Evolutionary conservation across 1,140 invertebrate genomes (phyloP).

Genomic region (Drosophila nigrodunni): DNA sequence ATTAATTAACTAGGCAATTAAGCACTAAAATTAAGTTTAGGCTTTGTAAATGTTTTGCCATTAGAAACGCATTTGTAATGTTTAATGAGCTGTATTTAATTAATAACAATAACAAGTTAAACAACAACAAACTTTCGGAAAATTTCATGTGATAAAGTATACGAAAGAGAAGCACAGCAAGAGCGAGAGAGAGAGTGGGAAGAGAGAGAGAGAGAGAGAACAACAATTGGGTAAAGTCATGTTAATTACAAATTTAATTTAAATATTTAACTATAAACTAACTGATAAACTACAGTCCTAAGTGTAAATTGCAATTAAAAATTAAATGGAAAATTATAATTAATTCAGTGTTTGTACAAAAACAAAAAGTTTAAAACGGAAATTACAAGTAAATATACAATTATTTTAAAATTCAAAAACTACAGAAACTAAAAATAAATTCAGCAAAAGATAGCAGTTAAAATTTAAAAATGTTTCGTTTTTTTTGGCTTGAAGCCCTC

Average conservation of each 20-base stretch:
- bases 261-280: constrained; percentile 29
- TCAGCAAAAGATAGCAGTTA: constrained; percentile 51
- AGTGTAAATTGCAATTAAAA: constrained; percentile 41
- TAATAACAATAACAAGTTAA: constrained; percentile 8
- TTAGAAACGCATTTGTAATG: constrained; percentile 71
- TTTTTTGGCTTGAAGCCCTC: constrained; percentile 47
- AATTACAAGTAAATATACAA: constrained; percentile 33
- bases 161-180: constrained; percentile 45
- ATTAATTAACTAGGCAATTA: background rate
- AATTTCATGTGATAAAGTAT: constrained; percentile 84
- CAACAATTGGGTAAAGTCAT: constrained; percentile 46
- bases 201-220: constrained; percentile 1
- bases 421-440: constrained; percentile 59
- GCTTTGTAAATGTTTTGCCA: constrained; percentile 79
- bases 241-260: constrained; percentile 59
- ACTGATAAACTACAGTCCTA: constrained; percentile 37
- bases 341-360: constrained; percentile 52
- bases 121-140: constrained; percentile 58
- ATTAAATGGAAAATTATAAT: constrained; percentile 26
- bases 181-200: background rate
- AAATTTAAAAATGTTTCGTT: constrained; percentile 19
- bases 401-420: constrained; percentile 61
- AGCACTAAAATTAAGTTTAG: constrained; percentile 52
- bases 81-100: constrained; percentile 44
- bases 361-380: constrained; percentile 14